These are phyloP conservation scores for Poeciliopsis retropinna DNA, from an alignment of 2,113 vertebrate genomes.

Conservation along the genomic window DNA sequence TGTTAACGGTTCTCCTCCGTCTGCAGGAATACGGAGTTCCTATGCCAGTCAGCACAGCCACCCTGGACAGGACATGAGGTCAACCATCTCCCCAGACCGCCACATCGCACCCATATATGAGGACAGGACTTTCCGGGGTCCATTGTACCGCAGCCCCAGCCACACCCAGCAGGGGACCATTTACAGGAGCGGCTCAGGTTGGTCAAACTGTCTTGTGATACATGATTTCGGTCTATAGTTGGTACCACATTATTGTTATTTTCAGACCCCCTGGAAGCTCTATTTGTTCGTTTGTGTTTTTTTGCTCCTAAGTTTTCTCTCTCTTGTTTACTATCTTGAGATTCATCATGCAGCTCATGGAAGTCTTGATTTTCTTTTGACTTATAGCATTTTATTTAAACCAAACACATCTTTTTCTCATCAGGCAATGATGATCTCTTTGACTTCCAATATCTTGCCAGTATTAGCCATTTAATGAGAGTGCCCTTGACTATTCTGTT, in stretches of 20 bases:
- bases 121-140: conserved; percentile 90
- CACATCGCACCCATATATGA: conserved; percentile 97
- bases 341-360: conserved; percentile 5
- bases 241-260: not conserved
- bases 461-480: conserved; percentile 10
- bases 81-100: conserved; percentile 89
- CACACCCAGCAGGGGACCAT: conserved; percentile 88
- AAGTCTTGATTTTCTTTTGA: not conserved
- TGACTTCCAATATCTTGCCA: conserved; percentile 23
- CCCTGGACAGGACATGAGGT: conserved; percentile 88
- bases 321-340: not conserved
- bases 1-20: not conserved
- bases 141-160: conserved; percentile 89
- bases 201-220: not conserved
- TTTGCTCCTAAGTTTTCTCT: not conserved
- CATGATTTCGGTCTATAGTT: not conserved
- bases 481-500: conserved; percentile 20
- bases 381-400: conserved; percentile 7
- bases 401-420: conserved; percentile 8
- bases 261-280: conserved; percentile 10
- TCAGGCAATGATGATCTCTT: conserved; percentile 5
- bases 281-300: not conserved
- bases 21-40: conserved; percentile 88
- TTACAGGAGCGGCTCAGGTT: conserved; percentile 90
- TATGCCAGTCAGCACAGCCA: conserved; percentile 95